These are phyloP conservation scores for Drosophila jambulina DNA, from an alignment of 1,140 invertebrate genomes.

Conservation along the genomic window DNA sequence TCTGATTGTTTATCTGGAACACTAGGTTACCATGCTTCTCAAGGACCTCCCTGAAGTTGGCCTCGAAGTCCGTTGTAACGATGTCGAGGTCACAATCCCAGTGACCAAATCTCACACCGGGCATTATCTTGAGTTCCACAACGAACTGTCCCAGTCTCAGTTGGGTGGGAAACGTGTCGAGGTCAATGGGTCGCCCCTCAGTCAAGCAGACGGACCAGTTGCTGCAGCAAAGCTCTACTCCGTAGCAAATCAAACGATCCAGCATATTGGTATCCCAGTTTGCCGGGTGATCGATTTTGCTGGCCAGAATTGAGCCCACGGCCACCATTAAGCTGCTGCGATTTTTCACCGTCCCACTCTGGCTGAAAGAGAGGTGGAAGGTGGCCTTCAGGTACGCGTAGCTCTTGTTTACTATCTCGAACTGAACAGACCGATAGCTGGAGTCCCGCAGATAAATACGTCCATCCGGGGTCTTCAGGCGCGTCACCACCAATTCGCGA, in stretches of 20 bases:
- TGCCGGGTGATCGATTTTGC: slow-evolving; percentile 78
- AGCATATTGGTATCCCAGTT: slow-evolving; percentile 67
- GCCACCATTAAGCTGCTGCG: slow-evolving; percentile 63
- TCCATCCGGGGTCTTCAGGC: slow-evolving; percentile 61
- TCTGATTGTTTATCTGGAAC: slow-evolving; percentile 73
- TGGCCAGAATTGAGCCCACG: slow-evolving; percentile 62
- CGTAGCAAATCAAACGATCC: slow-evolving; percentile 73
- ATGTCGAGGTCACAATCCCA: slow-evolving; percentile 36
- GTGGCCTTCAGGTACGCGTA: slow-evolving; percentile 70
- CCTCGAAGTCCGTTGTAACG: slow-evolving; percentile 52
- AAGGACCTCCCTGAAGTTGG: slow-evolving; percentile 33
- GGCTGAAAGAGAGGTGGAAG: slow-evolving; percentile 60
- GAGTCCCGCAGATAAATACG: slow-evolving; percentile 43
- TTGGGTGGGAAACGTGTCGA: slow-evolving; percentile 63
- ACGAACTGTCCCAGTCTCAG: slow-evolving; percentile 71
- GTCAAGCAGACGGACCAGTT: slow-evolving; percentile 50
- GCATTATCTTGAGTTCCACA: slow-evolving; percentile 34
- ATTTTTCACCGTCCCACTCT: slow-evolving; percentile 38
- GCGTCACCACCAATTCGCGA: slow-evolving; percentile 65
- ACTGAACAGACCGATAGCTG: slow-evolving; percentile 41
- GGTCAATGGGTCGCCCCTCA: slow-evolving; percentile 28
- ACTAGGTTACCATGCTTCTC: slow-evolving; percentile 51
- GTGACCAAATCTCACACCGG: slow-evolving; percentile 37
- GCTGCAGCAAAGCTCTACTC: slow-evolving; percentile 63
- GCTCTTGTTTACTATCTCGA: slow-evolving; percentile 62